Percentiles rank a stretch among this genome's conserved stretches.
These are phyloP conservation scores for Alentia gelatinosa DNA, from an alignment of 2,888 invertebrate species.

Conservation along the genomic window DNA sequence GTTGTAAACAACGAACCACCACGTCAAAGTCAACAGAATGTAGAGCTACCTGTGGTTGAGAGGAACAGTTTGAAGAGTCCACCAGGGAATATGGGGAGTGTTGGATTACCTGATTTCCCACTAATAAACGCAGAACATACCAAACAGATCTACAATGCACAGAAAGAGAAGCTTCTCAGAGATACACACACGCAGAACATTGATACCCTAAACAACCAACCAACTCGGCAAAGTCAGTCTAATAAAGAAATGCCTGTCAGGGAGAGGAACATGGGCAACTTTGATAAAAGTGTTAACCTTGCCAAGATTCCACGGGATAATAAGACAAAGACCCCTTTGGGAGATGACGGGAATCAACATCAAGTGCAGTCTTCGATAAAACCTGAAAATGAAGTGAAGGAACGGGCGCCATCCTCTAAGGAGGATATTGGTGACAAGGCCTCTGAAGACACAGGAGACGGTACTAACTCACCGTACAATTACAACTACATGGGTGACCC, in stretches of 20 bases:
- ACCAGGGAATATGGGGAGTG: constrained; percentile 44
- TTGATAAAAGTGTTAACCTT: neutral
- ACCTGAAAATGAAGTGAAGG: neutral
- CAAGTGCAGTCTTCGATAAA: no score
- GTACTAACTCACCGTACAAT: neutral
- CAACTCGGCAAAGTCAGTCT: neutral
- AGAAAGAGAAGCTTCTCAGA: neutral
- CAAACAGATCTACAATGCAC: neutral
- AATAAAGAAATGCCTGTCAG: neutral
- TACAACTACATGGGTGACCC: neutral
- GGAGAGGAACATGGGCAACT: neutral
- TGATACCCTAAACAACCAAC: neutral
- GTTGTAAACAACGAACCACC: neutral
- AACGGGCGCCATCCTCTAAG: neutral
- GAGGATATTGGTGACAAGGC: neutral
- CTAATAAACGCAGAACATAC: neutral
- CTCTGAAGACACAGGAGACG: neutral
- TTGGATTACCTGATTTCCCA: constrained; percentile 39
- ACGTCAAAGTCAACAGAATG: constrained; percentile 14
- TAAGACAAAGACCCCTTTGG: neutral
- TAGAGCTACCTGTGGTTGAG: neutral
- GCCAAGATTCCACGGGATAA: neutral
- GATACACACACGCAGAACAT: neutral
- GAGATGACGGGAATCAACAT: no score
- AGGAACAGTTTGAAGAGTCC: neutral